Percentiles rank a stretch among this genome's conserved stretches.
phyloP scores from a whole-genome alignment of 2,888 invertebrate genomes.

The Hyppa rectilinea region DNA sequence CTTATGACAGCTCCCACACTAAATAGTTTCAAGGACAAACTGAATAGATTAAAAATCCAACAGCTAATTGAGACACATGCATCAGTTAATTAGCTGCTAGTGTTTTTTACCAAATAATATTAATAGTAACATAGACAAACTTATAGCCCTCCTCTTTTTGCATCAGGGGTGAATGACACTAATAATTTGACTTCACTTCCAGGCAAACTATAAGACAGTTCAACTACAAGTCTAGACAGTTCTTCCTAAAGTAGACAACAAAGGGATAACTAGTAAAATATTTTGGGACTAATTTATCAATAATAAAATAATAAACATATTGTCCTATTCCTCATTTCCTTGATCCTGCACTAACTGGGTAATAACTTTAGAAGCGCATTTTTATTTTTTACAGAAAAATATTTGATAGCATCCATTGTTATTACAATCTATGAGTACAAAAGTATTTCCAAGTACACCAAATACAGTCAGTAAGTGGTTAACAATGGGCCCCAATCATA shows the following conservation, averaged over 20 bases:
- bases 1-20: too few species aligned
- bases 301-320: conserved; percentile 14
- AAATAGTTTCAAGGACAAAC: too few species aligned
- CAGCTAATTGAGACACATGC: too few species aligned
- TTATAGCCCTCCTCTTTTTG: background rate
- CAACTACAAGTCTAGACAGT: background rate
- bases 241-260: conserved; percentile 18
- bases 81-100: too few species aligned
- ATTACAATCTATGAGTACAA: background rate
- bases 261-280: conserved; percentile 6
- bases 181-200: background rate
- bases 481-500: conserved; percentile 9
- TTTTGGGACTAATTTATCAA: background rate
- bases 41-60: too few species aligned
- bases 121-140: background rate
- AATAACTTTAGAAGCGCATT: background rate
- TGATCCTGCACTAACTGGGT: background rate
- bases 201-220: background rate
- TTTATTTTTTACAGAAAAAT: background rate
- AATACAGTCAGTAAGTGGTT: conserved; percentile 13
- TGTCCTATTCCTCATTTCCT: background rate
- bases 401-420: conserved; percentile 20
- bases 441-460: conserved; percentile 3
- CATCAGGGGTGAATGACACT: background rate
- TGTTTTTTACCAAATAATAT: too few species aligned